A percentile compares a stretch with the other conserved stretches of the same genome.
Conservation (phyloP, 2,113 vertebrate genomes). For the Chaenogobius annularis region DNA sequence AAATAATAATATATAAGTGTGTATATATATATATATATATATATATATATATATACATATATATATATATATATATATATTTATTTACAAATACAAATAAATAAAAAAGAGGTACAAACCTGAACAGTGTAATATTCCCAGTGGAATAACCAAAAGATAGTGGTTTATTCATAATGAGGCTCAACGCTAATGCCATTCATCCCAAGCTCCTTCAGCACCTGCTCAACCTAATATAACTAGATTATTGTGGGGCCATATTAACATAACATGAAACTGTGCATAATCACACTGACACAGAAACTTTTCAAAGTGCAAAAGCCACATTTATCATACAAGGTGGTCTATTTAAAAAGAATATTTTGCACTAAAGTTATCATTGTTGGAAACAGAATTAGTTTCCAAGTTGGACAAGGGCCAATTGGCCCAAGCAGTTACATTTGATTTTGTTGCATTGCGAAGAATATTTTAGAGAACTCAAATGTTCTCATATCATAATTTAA, state of each 20-base stretch:
- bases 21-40: too few relatives aligned
- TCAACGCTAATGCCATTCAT: slow-evolving; percentile 56
- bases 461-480: slow-evolving; percentile 30
- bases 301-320: slow-evolving; percentile 20
- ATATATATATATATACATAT: too few relatives aligned
- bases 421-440: slow-evolving; percentile 28
- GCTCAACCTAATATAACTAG: slow-evolving; percentile 43
- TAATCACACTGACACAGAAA: slow-evolving; percentile 40
- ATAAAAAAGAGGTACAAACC: slow-evolving; percentile 36
- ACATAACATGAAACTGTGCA: slow-evolving; percentile 44
- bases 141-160: slow-evolving; percentile 42
- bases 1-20: too few relatives aligned
- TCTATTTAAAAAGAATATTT: slow-evolving; percentile 27
- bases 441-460: slow-evolving; percentile 38
- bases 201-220: slow-evolving; percentile 45
- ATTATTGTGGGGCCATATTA: slow-evolving; percentile 47
- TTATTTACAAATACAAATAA: too few relatives aligned
- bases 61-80: too few relatives aligned
- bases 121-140: slow-evolving; percentile 31
- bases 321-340: not conserved
- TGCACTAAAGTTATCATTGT: slow-evolving; percentile 28
- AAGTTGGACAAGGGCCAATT: slow-evolving; percentile 40
- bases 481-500: slow-evolving; percentile 23
- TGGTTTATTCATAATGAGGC: slow-evolving; percentile 49
- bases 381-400: slow-evolving; percentile 23